Conservation (phyloP, 2,888 invertebrate genomes). For the Diaphora mendica region DNA sequence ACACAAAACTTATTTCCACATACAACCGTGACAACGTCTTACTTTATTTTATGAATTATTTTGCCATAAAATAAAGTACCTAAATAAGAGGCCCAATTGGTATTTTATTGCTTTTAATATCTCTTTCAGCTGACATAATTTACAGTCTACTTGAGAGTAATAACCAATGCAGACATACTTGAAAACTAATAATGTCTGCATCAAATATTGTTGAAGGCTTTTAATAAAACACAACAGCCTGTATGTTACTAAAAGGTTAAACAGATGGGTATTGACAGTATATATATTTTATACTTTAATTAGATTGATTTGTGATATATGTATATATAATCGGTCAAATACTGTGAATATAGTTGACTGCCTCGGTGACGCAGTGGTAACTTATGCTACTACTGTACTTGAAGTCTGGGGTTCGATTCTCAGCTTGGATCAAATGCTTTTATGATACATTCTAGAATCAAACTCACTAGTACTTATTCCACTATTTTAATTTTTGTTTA, state of each 20-base stretch:
- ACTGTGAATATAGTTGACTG: no score
- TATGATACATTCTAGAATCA: no score
- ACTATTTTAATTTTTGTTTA: no score
- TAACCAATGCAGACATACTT: conserved; percentile 13
- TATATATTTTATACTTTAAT: background rate
- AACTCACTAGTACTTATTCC: no score
- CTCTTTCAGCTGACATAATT: conserved; percentile 12
- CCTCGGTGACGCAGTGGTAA: no score
- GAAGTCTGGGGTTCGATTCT: no score
- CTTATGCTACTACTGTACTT: no score
- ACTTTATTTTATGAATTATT: conserved; percentile 9
- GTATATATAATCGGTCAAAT: no score
- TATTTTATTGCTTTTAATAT: conserved; percentile 14
- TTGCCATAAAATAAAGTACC: conserved; percentile 12
- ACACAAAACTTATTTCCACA: background rate
- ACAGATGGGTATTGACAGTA: background rate
- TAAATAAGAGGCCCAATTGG: conserved; percentile 9
- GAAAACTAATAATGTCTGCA: conserved; percentile 11
- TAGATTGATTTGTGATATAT: background rate
- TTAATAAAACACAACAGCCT: conserved; percentile 5
- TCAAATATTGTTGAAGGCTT: conserved; percentile 4
- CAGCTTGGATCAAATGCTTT: no score
- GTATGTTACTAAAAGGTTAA: background rate
- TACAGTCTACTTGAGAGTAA: conserved; percentile 12
- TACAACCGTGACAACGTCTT: background rate